Evolutionary conservation across 2,888 invertebrate genomes (phyloP).

Genomic region (Xanthia icteritia): DNA sequence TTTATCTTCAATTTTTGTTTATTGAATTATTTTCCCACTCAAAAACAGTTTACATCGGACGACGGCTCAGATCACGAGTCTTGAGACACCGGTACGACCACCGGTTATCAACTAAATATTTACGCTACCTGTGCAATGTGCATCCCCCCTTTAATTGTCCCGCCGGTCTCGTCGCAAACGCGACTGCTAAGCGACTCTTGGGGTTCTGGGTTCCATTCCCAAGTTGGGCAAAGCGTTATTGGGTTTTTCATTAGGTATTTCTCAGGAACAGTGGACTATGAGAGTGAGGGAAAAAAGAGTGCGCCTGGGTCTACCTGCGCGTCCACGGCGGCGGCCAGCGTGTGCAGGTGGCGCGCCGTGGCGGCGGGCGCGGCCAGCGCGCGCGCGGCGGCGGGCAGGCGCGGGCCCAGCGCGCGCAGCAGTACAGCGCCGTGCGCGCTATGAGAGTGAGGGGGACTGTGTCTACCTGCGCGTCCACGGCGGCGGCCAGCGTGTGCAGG

Average conservation of each 20-base stretch:
- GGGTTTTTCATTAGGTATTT: background rate
- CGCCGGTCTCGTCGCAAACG: too few relatives aligned
- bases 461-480: slow-evolving; percentile 82
- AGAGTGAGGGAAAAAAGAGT: background rate
- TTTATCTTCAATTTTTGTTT: too few relatives aligned
- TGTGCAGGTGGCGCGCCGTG: slow-evolving; percentile 92
- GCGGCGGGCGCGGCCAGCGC: slow-evolving; percentile 89
- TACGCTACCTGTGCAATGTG: background rate
- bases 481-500: slow-evolving; percentile 92
- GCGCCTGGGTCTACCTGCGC: slow-evolving; percentile 36
- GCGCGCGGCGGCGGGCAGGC: slow-evolving; percentile 75
- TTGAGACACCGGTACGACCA: background rate
- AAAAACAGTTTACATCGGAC: background rate
- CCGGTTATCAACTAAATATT: background rate
- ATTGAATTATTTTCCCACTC: too few relatives aligned
- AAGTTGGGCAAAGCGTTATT: background rate
- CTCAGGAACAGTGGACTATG: background rate
- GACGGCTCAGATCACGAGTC: too few relatives aligned
- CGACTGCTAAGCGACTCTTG: background rate
- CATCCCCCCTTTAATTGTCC: too few relatives aligned
- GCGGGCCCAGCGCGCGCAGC: slow-evolving; percentile 74
- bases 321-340: slow-evolving; percentile 90
- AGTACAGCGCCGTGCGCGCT: slow-evolving; percentile 78
- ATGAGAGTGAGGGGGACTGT: too few relatives aligned
- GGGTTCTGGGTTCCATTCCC: background rate